phyloP scores from a whole-genome alignment of 1,140 invertebrate genomes.

The Papilio glaucus region DNA sequence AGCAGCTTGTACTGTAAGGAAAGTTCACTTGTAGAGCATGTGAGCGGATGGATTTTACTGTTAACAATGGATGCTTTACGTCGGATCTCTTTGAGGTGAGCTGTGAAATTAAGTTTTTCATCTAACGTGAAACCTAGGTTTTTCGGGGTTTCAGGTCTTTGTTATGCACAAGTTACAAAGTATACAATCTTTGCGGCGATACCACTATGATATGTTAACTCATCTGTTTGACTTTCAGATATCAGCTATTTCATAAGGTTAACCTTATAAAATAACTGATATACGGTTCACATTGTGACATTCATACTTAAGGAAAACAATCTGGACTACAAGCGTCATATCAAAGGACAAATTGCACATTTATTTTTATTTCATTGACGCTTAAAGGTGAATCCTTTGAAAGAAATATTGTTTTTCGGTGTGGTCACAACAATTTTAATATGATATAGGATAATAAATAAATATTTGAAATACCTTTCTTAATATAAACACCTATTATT shows the following conservation, averaged over 20 bases:
- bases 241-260: conserved; percentile 9
- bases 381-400: background rate
- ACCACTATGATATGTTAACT: background rate
- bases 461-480: background rate
- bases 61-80: too few relatives aligned
- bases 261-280: conserved; percentile 23
- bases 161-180: background rate
- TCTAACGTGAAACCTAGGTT: too few relatives aligned
- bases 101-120: too few relatives aligned
- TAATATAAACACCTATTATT: background rate
- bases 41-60: too few relatives aligned
- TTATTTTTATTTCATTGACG: background rate
- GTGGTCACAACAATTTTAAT: too few relatives aligned
- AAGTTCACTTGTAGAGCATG: too few relatives aligned
- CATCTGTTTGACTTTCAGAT: conserved; percentile 7
- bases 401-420: too few relatives aligned
- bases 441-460: background rate
- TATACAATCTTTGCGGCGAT: background rate
- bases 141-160: background rate
- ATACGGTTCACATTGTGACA: conserved; percentile 10
- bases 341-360: background rate
- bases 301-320: conserved; percentile 16
- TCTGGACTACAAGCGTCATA: background rate
- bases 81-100: too few relatives aligned
- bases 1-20: too few relatives aligned